Conservation (phyloP, 2,888 invertebrate genomes). For the Nesidiocoris tenuis region DNA sequence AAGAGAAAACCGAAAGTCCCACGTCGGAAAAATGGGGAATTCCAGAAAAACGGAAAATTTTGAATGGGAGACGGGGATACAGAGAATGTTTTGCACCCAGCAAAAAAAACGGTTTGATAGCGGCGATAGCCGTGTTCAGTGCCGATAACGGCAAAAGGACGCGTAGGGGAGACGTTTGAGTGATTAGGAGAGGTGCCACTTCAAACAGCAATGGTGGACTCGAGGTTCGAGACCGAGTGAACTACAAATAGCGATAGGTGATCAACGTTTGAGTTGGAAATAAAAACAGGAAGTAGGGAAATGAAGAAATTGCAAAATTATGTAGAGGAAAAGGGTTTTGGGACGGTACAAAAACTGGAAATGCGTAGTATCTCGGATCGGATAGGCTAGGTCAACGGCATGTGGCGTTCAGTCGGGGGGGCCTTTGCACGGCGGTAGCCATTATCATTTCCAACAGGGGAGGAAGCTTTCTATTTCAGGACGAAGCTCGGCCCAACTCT, state of each 20-base stretch:
- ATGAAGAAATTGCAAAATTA: not conserved
- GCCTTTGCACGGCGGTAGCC: slow-evolving; percentile 17
- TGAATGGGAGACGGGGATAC: not conserved
- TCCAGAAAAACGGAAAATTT: not conserved
- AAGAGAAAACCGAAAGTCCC: not conserved
- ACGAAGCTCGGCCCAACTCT: slow-evolving; percentile 14
- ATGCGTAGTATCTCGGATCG: too few relatives aligned
- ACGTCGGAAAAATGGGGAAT: not conserved
- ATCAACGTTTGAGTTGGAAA: not conserved
- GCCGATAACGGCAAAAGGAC: not conserved
- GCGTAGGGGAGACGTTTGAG: not conserved
- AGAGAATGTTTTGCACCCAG: not conserved
- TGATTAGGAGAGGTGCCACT: not conserved
- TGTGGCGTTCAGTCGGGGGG: slow-evolving; percentile 24
- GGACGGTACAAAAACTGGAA: too few relatives aligned
- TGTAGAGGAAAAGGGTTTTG: not conserved
- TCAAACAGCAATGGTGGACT: not conserved
- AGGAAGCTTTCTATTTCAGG: slow-evolving; percentile 29
- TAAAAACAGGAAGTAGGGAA: too few relatives aligned
- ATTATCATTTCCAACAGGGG: slow-evolving; percentile 5
- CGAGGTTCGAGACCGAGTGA: not conserved
- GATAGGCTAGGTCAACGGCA: slow-evolving; percentile 2
- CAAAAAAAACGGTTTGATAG: slow-evolving; percentile 12
- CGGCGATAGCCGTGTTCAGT: not conserved
- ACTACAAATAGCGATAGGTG: not conserved